Percentiles rank a stretch among this genome's conserved stretches.
Conservation (phyloP, 1,140 invertebrate species). For the Agraylea sexmaculata region DNA sequence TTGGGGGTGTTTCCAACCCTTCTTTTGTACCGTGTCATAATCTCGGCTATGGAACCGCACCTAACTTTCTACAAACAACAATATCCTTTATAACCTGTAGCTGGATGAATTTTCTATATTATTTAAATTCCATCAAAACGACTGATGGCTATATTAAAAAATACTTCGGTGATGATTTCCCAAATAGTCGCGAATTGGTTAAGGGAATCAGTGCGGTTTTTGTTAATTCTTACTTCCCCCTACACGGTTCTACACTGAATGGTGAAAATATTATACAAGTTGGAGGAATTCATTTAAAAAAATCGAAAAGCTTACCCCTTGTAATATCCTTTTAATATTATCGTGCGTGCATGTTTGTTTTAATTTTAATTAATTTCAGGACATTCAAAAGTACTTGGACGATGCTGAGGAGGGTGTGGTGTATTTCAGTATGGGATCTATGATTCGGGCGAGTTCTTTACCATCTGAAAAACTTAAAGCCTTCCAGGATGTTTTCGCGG, state of each 20-base stretch:
- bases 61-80: constrained; percentile 12
- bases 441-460: constrained; percentile 36
- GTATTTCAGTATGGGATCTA: constrained; percentile 50
- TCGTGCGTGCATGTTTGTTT: no score
- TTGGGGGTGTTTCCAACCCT: constrained; percentile 22
- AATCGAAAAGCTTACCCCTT: constrained; percentile 4
- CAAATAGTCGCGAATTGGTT: constrained; percentile 30
- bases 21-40: constrained; percentile 22
- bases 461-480: constrained; percentile 31
- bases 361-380: constrained; percentile 35
- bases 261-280: constrained; percentile 43
- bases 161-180: constrained; percentile 31
- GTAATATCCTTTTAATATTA: constrained; percentile 22
- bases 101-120: constrained; percentile 18
- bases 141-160: constrained; percentile 20
- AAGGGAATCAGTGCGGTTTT: constrained; percentile 40
- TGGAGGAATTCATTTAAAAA: constrained; percentile 41
- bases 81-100: constrained; percentile 21
- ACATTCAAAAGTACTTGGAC: constrained; percentile 47
- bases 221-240: constrained; percentile 43
- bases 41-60: constrained; percentile 16
- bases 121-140: constrained; percentile 9
- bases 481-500: constrained; percentile 41
- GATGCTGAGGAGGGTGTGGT: constrained; percentile 48
- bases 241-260: constrained; percentile 36